These are phyloP conservation scores for Tetramorium simillimum DNA, from an alignment of 1,140 invertebrate genomes.

Conservation along the genomic window DNA sequence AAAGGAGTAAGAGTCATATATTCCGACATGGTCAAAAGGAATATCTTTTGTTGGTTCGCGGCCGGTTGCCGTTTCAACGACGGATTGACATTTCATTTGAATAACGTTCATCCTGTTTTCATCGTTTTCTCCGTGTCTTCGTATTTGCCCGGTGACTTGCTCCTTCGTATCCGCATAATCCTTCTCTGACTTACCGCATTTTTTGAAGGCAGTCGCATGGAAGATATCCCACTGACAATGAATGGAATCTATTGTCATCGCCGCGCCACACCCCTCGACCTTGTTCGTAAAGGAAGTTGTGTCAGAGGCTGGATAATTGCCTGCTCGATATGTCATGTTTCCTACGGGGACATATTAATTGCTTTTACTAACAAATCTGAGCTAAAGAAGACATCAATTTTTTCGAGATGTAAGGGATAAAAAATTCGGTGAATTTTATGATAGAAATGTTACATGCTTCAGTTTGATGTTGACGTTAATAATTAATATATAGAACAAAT, in stretches of 20 bases:
- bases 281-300: conserved; percentile 4
- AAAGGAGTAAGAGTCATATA: conserved; percentile 63
- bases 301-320: neutral
- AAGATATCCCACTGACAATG: neutral
- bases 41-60: conserved; percentile 51
- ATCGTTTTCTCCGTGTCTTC: conserved; percentile 51
- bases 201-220: conserved; percentile 19
- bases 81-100: conserved; percentile 79
- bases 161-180: conserved; percentile 33
- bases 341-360: conserved; percentile 13
- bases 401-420: neutral
- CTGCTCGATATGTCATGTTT: conserved; percentile 31
- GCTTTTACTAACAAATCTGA: neutral
- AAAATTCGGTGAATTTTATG: neutral
- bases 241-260: conserved; percentile 25
- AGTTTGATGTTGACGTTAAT: neutral
- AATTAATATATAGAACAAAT: neutral
- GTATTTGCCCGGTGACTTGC: neutral
- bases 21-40: conserved; percentile 38
- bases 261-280: neutral
- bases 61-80: conserved; percentile 61
- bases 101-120: conserved; percentile 70
- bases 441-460: neutral
- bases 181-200: conserved; percentile 28
- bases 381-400: neutral